Conservation (phyloP, 2,888 invertebrate genomes). For the Clostera curtula region DNA sequence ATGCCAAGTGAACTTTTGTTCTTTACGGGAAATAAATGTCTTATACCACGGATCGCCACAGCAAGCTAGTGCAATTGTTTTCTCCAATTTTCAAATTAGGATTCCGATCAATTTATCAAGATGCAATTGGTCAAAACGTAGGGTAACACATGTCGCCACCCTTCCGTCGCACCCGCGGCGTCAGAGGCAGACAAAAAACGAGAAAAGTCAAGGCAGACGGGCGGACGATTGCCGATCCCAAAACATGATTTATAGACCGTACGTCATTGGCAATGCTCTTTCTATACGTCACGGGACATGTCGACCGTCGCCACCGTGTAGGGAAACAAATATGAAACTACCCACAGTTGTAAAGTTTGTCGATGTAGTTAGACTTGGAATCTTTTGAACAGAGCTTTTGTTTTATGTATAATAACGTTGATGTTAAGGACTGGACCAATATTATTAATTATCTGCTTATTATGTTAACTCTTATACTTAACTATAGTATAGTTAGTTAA, state of each 20-base stretch:
- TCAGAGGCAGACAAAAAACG: conserved; percentile 69
- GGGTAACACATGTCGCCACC: conserved; percentile 53
- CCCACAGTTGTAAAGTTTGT: neutral
- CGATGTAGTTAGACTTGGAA: neutral
- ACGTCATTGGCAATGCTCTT: conserved; percentile 69
- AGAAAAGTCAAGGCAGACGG: conserved; percentile 55
- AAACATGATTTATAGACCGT: conserved; percentile 71
- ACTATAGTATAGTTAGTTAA: too few species aligned
- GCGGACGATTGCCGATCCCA: conserved; percentile 57
- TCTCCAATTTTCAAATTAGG: too few species aligned
- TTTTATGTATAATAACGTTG: too few species aligned
- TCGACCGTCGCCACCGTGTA: conserved; percentile 35
- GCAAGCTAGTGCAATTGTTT: too few species aligned
- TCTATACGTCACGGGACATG: conserved; percentile 58
- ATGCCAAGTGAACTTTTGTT: too few species aligned
- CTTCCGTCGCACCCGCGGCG: conserved; percentile 50
- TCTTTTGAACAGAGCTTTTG: neutral
- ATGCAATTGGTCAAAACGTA: conserved; percentile 33
- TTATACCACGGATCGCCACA: too few species aligned
- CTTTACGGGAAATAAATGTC: too few species aligned
- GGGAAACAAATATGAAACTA: too few species aligned
- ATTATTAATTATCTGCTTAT: too few species aligned
- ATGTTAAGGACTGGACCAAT: too few species aligned
- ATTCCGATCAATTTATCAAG: conserved; percentile 38
- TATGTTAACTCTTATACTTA: too few species aligned